These are phyloP conservation scores for Actias luna DNA, from an alignment of 2,888 invertebrate genomes.

Conservation along the genomic window DNA sequence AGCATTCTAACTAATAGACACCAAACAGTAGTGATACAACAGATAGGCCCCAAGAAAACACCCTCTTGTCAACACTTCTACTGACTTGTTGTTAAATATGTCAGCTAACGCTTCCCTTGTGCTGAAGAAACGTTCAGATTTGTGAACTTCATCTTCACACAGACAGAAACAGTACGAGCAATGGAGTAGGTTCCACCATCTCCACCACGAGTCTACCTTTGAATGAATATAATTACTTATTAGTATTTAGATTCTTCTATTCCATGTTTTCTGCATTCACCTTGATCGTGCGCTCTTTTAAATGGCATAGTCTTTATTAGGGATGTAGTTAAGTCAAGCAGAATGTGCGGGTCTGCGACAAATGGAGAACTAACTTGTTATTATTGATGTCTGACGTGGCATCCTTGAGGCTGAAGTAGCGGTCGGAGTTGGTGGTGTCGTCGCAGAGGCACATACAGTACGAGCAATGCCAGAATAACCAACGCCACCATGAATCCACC, in stretches of 20 bases:
- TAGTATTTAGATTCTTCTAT: background rate
- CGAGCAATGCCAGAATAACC: conserved; percentile 94
- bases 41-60: background rate
- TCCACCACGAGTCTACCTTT: conserved; percentile 94
- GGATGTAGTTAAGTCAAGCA: conserved; percentile 20
- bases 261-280: background rate
- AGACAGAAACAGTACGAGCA: conserved; percentile 95
- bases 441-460: conserved; percentile 95
- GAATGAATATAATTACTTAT: conserved; percentile 42
- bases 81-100: conserved; percentile 83
- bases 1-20: background rate
- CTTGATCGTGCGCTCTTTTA: background rate
- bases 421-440: conserved; percentile 87
- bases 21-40: background rate
- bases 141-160: conserved; percentile 87
- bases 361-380: conserved; percentile 81
- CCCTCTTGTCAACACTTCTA: conserved; percentile 29
- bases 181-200: conserved; percentile 91
- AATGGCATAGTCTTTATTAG: background rate
- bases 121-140: conserved; percentile 91
- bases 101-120: conserved; percentile 83
- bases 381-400: conserved; percentile 79
- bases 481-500: conserved; percentile 95
- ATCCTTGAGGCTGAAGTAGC: conserved; percentile 90
- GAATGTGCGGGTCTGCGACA: conserved; percentile 61